Conservation (phyloP, 2,888 invertebrate genomes). For the Ligdia adustata region DNA sequence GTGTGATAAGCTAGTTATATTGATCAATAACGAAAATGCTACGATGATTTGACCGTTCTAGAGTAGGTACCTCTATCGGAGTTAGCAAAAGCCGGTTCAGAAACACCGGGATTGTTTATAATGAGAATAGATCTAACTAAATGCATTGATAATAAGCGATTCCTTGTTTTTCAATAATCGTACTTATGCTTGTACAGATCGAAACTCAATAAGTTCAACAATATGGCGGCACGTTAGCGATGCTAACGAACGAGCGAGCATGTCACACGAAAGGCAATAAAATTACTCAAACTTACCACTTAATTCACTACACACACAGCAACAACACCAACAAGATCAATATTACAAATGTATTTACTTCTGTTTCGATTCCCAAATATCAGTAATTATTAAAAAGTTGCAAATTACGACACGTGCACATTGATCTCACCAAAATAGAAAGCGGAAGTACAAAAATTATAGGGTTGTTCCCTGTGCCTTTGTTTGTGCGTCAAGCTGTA, state of each 20-base stretch:
- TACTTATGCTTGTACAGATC: too few relatives aligned
- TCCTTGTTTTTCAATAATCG: too few relatives aligned
- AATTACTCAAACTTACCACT: conserved; percentile 3
- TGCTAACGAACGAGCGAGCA: neutral
- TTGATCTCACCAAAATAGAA: neutral
- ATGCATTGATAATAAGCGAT: too few relatives aligned
- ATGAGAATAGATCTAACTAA: too few relatives aligned
- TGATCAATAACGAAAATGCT: neutral
- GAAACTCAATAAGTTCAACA: too few relatives aligned
- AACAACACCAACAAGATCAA: neutral
- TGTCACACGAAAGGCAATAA: neutral
- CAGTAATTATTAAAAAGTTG: neutral
- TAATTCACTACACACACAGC: conserved; percentile 2
- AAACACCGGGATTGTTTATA: too few relatives aligned
- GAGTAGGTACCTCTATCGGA: neutral
- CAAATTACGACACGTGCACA: conserved; percentile 6
- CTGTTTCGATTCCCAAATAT: neutral
- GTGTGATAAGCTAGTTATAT: too few relatives aligned
- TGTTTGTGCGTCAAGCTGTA: too few relatives aligned
- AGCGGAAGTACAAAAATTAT: neutral
- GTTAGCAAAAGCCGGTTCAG: neutral
- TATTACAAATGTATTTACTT: neutral
- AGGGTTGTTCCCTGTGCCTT: too few relatives aligned
- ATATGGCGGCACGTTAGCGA: conserved; percentile 20
- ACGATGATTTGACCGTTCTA: neutral